Base-by-base conservation (phyloP, 2,797 vertebrate genomes). In the Centroberyx gerrardi region DNA sequence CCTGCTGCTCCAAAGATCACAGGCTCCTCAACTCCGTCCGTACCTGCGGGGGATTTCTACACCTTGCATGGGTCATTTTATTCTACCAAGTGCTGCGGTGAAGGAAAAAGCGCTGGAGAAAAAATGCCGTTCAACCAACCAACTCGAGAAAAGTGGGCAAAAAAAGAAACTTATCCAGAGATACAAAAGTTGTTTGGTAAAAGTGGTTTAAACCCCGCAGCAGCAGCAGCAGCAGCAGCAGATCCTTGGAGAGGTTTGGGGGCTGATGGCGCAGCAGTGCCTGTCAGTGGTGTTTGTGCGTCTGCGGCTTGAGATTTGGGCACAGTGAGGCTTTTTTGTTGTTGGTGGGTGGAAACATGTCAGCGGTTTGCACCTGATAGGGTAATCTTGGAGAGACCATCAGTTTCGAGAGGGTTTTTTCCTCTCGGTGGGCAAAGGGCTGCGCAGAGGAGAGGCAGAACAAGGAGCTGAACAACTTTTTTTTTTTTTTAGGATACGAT, bases 281-380 rank as follows among this genome's bases (percentile, higher is more conserved):
- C 91, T 93, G 94, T 93, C 90, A 91, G 92, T 83, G 93, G 82
- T 86, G 91, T 86, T 90, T 89, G 89, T 87, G 94, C 92, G 90
- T 93, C 92, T 94, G 95, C 89, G 90, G 91, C 90, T 90, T 48
- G 76, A 89, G 87, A 91, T 94, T 94, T 91, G 93, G 92, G 92
- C 94, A 93, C 95, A 84, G 93, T 86, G 92, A 94, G 92, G 90
- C 90, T 94, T 94, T 93, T 93, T 92, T 92, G 90, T 94, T 93
- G 91, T 90, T 92, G 89, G 95, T 96, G 95, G 95, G 95, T 94
- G 95, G 95, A 96, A 96, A 95, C 95, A 93, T 95, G 95, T 95
- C 93, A 93, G 94, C 88, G 93, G 92, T 94, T 94, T 95, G 94
- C 94, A 96, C 95, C 95, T 96, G 95, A 96, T 96, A 96, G 95